phyloP scores from a whole-genome alignment of 2,797 vertebrate genomes.

The Clarias fuscus region DNA sequence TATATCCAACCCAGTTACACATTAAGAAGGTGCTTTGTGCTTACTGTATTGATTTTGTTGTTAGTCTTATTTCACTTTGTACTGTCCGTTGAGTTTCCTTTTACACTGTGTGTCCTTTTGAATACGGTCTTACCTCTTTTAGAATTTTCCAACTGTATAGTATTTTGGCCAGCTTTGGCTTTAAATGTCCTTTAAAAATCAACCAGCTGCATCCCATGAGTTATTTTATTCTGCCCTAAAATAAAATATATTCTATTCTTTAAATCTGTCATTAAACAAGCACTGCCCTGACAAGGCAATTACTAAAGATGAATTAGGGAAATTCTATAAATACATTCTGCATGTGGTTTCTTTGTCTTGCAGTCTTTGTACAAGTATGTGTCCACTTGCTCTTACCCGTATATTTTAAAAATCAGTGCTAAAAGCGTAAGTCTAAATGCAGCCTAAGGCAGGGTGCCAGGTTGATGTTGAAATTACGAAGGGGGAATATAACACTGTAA shows the following conservation, averaged over 20 bases:
- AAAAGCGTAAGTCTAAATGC: not conserved
- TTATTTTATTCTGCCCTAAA: not conserved
- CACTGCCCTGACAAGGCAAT: not conserved
- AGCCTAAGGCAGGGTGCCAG: not conserved
- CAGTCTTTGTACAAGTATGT: not conserved
- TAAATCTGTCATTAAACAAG: not conserved
- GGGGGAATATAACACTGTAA: slow-evolving; percentile 22
- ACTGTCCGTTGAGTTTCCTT: too few relatives aligned
- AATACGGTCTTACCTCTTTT: too few relatives aligned
- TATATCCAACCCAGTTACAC: too few relatives aligned
- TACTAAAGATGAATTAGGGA: not conserved
- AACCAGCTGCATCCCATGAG: not conserved
- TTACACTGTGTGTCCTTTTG: too few relatives aligned
- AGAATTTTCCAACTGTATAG: too few relatives aligned
- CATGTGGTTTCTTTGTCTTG: not conserved
- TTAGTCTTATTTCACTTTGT: too few relatives aligned
- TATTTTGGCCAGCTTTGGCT: too few relatives aligned
- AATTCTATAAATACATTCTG: not conserved
- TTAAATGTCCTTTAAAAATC: too few relatives aligned
- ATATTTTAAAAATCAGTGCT: not conserved
- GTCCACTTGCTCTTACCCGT: not conserved
- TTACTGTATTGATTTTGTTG: too few relatives aligned
- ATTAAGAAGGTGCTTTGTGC: too few relatives aligned
- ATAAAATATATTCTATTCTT: too few relatives aligned
- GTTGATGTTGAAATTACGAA: slow-evolving; percentile 28